phyloP scores from a whole-genome alignment of 2,888 invertebrate species.

The Torymus auratus region DNA sequence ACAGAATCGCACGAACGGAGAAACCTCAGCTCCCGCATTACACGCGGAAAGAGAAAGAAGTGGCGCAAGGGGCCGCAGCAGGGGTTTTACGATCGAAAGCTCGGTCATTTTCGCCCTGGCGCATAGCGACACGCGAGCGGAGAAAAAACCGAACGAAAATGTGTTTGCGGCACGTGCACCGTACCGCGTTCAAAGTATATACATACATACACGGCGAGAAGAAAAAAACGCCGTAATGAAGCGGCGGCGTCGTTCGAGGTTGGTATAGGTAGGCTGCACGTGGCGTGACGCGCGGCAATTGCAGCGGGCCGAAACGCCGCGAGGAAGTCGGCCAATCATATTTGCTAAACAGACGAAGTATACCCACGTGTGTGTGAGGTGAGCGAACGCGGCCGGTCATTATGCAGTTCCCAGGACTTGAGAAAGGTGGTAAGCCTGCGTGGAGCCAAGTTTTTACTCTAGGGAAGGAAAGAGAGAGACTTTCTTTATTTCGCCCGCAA shows the following conservation, averaged over 20 bases:
- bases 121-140: neutral
- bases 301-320: neutral
- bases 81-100: constrained; percentile 33
- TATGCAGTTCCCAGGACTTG: constrained; percentile 37
- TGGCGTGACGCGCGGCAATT: constrained; percentile 48
- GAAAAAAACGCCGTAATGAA: constrained; percentile 6
- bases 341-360: constrained; percentile 35
- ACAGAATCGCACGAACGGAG: constrained; percentile 16
- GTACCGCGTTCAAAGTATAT: neutral
- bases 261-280: neutral
- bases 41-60: neutral
- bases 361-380: neutral
- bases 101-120: constrained; percentile 13
- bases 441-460: constrained; percentile 27
- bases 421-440: neutral
- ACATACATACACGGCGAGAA: neutral
- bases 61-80: neutral
- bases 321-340: constrained; percentile 34
- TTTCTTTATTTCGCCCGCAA: constrained; percentile 8
- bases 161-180: neutral
- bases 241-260: neutral
- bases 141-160: neutral
- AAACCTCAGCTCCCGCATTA: no score
- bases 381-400: constrained; percentile 23
- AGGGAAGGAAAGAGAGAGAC: neutral